Conservation (phyloP, 2,888 invertebrate species). For the Drosophila meridionalis region DNA sequence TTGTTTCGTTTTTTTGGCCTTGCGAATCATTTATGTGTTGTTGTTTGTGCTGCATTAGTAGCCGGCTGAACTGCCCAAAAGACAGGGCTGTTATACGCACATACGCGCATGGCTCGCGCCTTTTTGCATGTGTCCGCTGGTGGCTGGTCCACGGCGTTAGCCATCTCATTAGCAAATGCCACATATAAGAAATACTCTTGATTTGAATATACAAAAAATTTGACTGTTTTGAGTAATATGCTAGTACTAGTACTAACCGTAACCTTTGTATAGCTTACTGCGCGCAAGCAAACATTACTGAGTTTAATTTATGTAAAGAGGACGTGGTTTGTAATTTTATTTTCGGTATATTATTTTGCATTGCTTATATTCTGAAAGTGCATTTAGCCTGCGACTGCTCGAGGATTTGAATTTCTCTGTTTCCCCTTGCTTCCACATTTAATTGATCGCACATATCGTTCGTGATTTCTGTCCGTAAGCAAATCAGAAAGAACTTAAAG, state of each 20-base stretch:
- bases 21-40: not conserved
- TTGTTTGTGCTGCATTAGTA: conserved; percentile 14
- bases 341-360: not conserved
- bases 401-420: not conserved
- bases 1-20: not conserved
- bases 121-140: conserved; percentile 1
- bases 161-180: not conserved
- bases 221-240: not conserved
- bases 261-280: not conserved
- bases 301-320: not conserved
- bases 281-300: not conserved
- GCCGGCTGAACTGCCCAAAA: conserved; percentile 38
- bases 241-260: too few relatives aligned
- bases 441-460: conserved; percentile 11
- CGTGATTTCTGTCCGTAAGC: conserved; percentile 19
- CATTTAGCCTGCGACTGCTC: not conserved
- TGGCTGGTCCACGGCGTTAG: not conserved
- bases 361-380: not conserved
- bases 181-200: too few relatives aligned
- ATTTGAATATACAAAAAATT: not conserved
- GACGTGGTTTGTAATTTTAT: too few relatives aligned
- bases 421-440: not conserved
- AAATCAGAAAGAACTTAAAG: conserved; percentile 17
- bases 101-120: conserved; percentile 29
- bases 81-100: conserved; percentile 53